Evolutionary conservation across 2,797 vertebrate genomes (phyloP).

Genomic region (Pangasius sanitwongsei): DNA sequence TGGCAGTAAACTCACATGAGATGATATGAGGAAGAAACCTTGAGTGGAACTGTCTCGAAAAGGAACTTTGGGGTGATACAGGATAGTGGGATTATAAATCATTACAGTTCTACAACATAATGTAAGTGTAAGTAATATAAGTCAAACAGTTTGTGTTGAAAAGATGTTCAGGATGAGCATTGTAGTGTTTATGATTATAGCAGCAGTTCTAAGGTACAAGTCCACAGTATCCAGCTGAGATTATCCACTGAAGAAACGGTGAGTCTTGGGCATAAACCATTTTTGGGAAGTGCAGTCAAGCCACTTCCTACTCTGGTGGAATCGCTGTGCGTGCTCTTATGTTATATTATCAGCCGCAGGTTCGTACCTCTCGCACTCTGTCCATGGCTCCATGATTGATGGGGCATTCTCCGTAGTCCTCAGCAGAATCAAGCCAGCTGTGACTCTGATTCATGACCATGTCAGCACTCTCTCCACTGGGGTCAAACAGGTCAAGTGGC

Average conservation of each 20-base stretch:
- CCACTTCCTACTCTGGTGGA: not conserved
- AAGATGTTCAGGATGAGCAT: not conserved
- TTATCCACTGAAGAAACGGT: not conserved
- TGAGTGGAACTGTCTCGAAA: not conserved
- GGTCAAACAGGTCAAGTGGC: conserved; percentile 51
- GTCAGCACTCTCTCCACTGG: conserved; percentile 43
- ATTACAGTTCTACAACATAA: not conserved
- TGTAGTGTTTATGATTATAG: not conserved
- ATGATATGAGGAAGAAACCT: not conserved
- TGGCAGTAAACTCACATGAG: not conserved
- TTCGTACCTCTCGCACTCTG: conserved; percentile 1
- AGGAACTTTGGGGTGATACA: not conserved
- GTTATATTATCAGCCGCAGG: not conserved
- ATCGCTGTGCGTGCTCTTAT: not conserved
- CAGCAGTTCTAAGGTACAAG: not conserved
- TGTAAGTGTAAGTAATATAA: not conserved
- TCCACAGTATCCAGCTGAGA: not conserved
- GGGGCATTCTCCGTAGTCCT: conserved; percentile 3
- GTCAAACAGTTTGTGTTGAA: not conserved
- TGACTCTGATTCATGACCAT: conserved; percentile 53
- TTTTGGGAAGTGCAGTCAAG: not conserved
- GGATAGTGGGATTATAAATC: not conserved
- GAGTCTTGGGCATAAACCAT: not conserved
- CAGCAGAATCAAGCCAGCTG: conserved; percentile 26
- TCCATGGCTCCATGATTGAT: conserved; percentile 38